Conservation (phyloP, 1,140 invertebrate species). For the Andrena cerasifolii region DNA sequence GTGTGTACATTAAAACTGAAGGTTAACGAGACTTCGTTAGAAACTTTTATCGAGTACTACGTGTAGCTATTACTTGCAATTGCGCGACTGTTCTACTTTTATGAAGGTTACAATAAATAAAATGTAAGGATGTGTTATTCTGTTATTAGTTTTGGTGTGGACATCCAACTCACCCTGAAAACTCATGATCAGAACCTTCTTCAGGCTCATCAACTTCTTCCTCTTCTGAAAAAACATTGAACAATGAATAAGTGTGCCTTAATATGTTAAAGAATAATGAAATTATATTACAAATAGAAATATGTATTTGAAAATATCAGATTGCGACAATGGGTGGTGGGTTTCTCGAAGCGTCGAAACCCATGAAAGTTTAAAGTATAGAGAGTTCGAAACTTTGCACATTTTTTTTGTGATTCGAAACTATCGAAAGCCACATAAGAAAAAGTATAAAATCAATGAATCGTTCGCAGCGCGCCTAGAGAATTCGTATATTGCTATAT, state of each 20-base stretch:
- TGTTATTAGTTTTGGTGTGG: slow-evolving; percentile 34
- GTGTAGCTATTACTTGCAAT: slow-evolving; percentile 37
- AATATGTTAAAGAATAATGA: slow-evolving; percentile 18
- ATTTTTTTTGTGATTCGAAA: too few relatives aligned
- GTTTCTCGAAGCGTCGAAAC: too few relatives aligned
- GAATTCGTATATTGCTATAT: too few relatives aligned
- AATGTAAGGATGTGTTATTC: slow-evolving; percentile 32
- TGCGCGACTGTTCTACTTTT: slow-evolving; percentile 20
- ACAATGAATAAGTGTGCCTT: slow-evolving; percentile 27
- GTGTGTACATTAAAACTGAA: slow-evolving; percentile 19
- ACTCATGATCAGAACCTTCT: slow-evolving; percentile 85
- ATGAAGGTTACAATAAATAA: slow-evolving; percentile 22
- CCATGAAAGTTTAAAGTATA: slow-evolving; percentile 5
- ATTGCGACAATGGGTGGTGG: too few relatives aligned
- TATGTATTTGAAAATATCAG: slow-evolving; percentile 3
- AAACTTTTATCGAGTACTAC: slow-evolving; percentile 24
- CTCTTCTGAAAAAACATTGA: slow-evolving; percentile 80
- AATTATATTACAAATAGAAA: background rate
- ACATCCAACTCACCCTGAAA: slow-evolving; percentile 81
- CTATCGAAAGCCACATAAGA: too few relatives aligned
- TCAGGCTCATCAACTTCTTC: slow-evolving; percentile 85
- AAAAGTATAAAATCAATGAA: too few relatives aligned
- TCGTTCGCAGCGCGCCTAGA: too few relatives aligned
- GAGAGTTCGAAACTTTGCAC: background rate
- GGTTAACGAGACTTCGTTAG: slow-evolving; percentile 27